phyloP scores from a whole-genome alignment of 1,140 invertebrate species.

The Oryctes rhinoceros region DNA sequence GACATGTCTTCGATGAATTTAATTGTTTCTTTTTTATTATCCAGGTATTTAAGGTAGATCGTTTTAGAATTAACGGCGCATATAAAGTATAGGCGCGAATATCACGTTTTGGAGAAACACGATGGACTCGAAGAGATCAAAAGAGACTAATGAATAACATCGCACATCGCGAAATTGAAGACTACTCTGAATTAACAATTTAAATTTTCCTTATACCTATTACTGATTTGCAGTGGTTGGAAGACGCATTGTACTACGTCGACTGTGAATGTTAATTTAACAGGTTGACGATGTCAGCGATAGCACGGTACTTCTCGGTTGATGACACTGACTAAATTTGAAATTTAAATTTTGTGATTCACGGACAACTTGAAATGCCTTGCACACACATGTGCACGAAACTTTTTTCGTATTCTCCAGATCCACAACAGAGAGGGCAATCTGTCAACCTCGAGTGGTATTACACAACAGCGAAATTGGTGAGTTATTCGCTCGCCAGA shows the following conservation, averaged over 20 bases:
- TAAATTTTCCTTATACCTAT: no score
- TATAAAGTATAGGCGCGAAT: no score
- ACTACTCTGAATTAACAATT: no score
- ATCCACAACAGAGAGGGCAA: neutral
- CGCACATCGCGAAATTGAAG: no score
- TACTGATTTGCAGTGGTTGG: neutral
- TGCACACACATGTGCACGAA: neutral
- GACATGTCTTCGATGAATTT: no score
- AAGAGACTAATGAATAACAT: no score
- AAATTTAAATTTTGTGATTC: conserved; percentile 21
- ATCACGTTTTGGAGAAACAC: no score
- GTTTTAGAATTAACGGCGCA: no score
- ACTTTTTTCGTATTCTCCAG: conserved; percentile 11
- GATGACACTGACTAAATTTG: conserved; percentile 14
- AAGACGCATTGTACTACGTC: neutral
- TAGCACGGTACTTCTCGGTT: neutral
- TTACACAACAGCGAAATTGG: neutral
- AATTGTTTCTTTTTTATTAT: no score
- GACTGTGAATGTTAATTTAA: conserved; percentile 5
- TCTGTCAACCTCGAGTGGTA: neutral
- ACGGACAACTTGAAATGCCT: conserved; percentile 1
- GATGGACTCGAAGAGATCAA: no score
- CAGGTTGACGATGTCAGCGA: neutral
- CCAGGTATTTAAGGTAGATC: no score
- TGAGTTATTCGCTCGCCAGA: neutral